Evolutionary conservation across 1,140 invertebrate genomes (phyloP), one percentile per base, ranked within the genome.

Genomic region (Latrodectus geometricus): DNA sequence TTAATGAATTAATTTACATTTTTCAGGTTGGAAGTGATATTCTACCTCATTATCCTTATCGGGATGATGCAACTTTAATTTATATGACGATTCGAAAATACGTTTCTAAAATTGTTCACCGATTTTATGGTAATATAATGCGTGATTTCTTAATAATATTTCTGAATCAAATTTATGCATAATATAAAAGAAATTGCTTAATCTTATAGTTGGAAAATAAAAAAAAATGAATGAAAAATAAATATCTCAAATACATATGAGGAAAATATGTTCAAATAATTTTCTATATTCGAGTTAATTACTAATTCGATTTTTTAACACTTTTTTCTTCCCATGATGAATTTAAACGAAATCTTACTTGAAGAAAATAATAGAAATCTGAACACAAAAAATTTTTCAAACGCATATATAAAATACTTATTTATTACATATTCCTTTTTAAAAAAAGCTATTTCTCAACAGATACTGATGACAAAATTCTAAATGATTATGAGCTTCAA

Each of bases 41-140:
- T 56, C 87, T 93, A 15, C 92, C 92, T 1, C 89, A 91, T 68
- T 93, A 93, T 89, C 91, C 92, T 74, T 93, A 92, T 90, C 88
- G 92, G 81, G 92, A 92, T 88, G 92, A 93, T 89, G 91, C 91
- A 8, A 49, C 92, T n/a, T 78, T 90, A 0, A 80, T 93, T 9
- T 92, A 91, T 70, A 61, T 90, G 9, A 90, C 90, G 20, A 92
- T 93, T 50, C 89, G 91, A 65, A 91, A 90, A 88, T 92, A 92
- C 89, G 91, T 92, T 66, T 90, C 88, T 12, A 90, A 90, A 85
- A 90, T 92, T 69, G 90, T 92, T 12, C 88, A 90, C 8, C 88
- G 91, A 35, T 91, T 91, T 88, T 93, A 92, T 80, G 89, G 91
- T 91, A 89, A 87, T 80, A 20, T 49, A 35, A 35, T 35, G 1